These are phyloP conservation scores for Encarsia formosa DNA, from an alignment of 2,888 invertebrate species.

Conservation along the genomic window DNA sequence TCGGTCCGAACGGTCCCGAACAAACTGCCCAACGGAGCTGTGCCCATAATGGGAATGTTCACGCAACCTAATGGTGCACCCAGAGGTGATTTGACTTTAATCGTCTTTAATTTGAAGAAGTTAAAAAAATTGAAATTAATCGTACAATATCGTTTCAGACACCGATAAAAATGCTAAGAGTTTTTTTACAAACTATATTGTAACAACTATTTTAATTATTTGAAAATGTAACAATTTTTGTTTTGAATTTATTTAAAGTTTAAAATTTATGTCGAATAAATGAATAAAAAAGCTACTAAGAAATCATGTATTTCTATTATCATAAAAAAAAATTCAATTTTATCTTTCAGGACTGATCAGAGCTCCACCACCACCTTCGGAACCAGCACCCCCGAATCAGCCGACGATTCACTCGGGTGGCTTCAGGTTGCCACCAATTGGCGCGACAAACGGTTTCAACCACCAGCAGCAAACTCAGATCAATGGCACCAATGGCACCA, in stretches of 20 bases:
- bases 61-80: conserved; percentile 35
- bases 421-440: conserved; percentile 39
- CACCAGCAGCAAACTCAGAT: conserved; percentile 13
- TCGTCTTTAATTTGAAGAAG: too few relatives aligned
- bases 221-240: too few relatives aligned
- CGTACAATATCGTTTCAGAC: too few relatives aligned
- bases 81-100: too few relatives aligned
- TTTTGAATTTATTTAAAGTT: not conserved
- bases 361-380: conserved; percentile 52
- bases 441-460: conserved; percentile 8
- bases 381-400: conserved; percentile 52
- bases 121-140: too few relatives aligned
- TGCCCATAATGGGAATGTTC: conserved; percentile 40
- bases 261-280: not conserved
- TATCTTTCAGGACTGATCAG: conserved; percentile 34
- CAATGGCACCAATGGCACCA: conserved; percentile 1
- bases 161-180: not conserved
- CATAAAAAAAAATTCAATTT: not conserved
- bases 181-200: not conserved
- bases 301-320: not conserved
- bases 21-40: conserved; percentile 31
- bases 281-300: not conserved
- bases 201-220: too few relatives aligned
- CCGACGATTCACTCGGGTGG: conserved; percentile 41
- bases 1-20: conserved; percentile 25